These are phyloP conservation scores for Diploscapter pachys DNA, from an alignment of 1,140 invertebrate species.

Conservation along the genomic window DNA sequence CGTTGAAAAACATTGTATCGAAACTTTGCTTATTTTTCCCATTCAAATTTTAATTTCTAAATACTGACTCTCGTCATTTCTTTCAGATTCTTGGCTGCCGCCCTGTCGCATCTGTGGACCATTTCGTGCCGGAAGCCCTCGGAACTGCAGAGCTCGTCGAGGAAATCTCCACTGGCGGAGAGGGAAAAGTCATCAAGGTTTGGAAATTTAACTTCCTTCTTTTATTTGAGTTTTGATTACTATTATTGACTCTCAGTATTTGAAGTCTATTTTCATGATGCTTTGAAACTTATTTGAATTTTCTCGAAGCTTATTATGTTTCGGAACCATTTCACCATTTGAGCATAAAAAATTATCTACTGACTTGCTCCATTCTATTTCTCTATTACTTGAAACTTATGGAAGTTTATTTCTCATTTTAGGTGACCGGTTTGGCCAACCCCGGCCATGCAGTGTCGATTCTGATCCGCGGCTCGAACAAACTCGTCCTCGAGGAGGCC, in stretches of 20 bases:
- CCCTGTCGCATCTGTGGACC: conserved; percentile 96
- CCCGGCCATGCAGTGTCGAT: conserved; percentile 86
- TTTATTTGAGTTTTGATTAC: no score
- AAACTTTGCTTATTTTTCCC: conserved; percentile 3
- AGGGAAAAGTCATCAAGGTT: conserved; percentile 84
- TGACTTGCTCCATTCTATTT: no score
- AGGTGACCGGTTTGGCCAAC: conserved; percentile 83
- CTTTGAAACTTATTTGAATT: no score
- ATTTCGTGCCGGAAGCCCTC: conserved; percentile 86
- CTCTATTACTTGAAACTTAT: no score
- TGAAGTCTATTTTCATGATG: no score
- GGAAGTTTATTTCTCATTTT: conserved; percentile 25
- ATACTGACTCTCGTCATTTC: no score
- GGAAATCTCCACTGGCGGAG: conserved; percentile 79
- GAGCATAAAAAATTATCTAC: no score
- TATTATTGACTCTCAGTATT: no score
- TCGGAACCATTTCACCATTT: no score
- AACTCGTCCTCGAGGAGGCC: conserved; percentile 84
- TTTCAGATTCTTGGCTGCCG: conserved; percentile 79
- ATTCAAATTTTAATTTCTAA: not conserved
- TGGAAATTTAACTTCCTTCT: conserved; percentile 56
- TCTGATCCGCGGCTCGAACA: conserved; percentile 91
- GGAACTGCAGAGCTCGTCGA: conserved; percentile 89
- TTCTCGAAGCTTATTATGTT: no score
- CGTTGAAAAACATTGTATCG: not conserved